These are phyloP conservation scores for Calephelis perditalis DNA, from an alignment of 2,888 invertebrate genomes.

Conservation along the genomic window DNA sequence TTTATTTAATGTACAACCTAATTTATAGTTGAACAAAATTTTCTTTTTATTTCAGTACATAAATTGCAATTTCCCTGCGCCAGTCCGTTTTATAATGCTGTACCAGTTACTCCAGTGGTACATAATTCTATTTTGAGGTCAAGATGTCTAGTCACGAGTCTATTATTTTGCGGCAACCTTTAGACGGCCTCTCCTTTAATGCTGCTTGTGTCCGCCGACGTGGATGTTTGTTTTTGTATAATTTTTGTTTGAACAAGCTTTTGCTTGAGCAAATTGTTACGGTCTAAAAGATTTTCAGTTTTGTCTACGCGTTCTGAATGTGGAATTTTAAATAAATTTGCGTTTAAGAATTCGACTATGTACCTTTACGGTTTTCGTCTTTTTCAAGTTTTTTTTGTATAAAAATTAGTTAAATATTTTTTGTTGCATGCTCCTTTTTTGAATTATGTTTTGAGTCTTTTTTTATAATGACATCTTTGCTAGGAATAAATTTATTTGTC, in stretches of 20 bases:
- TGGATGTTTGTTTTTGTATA: neutral
- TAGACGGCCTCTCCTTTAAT: constrained; percentile 6
- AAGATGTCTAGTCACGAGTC: constrained; percentile 11
- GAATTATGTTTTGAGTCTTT: too few relatives aligned
- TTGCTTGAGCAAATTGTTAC: too few relatives aligned
- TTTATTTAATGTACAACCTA: constrained; percentile 25
- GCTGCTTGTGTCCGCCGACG: constrained; percentile 4
- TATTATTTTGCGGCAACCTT: constrained; percentile 12
- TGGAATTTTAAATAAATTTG: too few relatives aligned
- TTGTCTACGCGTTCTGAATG: too few relatives aligned
- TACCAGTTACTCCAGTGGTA: constrained; percentile 10
- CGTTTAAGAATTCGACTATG: too few relatives aligned
- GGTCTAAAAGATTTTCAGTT: too few relatives aligned
- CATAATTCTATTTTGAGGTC: constrained; percentile 12
- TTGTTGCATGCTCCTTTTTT: too few relatives aligned
- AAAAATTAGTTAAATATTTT: too few relatives aligned
- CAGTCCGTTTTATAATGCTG: constrained; percentile 4
- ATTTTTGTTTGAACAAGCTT: neutral
- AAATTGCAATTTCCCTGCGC: constrained; percentile 5
- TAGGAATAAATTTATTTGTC: too few relatives aligned
- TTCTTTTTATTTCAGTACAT: constrained; percentile 5
- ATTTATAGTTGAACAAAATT: constrained; percentile 18
- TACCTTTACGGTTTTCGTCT: too few relatives aligned
- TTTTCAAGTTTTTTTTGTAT: too few relatives aligned
- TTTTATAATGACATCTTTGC: too few relatives aligned